These are phyloP conservation scores for Phaethon lepturus DNA, from an alignment of 2,113 vertebrate species.

Conservation along the genomic window DNA sequence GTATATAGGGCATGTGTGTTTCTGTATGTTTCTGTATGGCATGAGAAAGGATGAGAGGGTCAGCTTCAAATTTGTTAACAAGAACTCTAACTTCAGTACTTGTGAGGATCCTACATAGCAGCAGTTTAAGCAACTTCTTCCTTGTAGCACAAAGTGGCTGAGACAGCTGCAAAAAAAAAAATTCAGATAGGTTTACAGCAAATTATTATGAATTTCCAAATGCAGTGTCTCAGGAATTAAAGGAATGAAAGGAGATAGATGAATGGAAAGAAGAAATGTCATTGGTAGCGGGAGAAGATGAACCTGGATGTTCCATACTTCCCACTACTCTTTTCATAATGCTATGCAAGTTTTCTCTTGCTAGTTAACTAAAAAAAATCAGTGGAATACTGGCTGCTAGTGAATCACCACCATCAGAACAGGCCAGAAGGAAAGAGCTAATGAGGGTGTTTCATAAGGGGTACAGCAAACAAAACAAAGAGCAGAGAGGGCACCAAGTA, in stretches of 20 bases:
- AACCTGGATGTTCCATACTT: not conserved
- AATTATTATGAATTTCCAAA: not conserved
- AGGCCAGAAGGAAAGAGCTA: not conserved
- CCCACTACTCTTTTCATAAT: not conserved
- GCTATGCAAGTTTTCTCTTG: not conserved
- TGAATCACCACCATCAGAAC: not conserved
- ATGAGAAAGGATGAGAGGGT: not conserved
- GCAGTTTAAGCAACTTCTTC: not conserved
- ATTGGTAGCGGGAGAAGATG: not conserved
- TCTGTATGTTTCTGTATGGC: not conserved
- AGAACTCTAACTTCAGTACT: not conserved
- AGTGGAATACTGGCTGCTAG: not conserved
- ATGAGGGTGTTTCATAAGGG: not conserved
- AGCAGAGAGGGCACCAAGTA: not conserved
- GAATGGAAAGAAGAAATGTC: not conserved
- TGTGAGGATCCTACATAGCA: not conserved
- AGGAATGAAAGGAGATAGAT: not conserved
- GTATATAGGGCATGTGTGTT: too few species aligned
- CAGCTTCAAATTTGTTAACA: not conserved
- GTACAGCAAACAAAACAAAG: not conserved
- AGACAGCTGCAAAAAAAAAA: not conserved
- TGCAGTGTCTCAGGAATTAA: not conserved
- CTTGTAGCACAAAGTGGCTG: not conserved
- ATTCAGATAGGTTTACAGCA: not conserved
- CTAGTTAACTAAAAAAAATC: not conserved